Evolutionary conservation across 1,140 invertebrate species (phyloP).

Genomic region (Heliconius himera): DNA sequence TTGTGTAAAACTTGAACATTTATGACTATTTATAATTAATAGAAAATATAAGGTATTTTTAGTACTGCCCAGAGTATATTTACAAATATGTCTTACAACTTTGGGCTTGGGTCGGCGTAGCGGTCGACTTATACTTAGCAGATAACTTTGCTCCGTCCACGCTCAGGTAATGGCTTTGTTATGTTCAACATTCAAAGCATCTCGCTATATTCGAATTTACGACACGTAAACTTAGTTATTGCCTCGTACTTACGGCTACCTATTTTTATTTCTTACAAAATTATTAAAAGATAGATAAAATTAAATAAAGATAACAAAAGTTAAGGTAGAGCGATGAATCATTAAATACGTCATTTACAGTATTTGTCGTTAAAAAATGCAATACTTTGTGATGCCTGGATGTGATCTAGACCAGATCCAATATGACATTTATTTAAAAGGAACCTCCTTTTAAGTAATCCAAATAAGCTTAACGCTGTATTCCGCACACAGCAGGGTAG

Average conservation of each 20-base stretch:
- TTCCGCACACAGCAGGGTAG: no score
- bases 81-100: background rate
- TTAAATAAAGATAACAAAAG: background rate
- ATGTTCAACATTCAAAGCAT: slow-evolving; percentile 14
- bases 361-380: no score
- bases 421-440: no score
- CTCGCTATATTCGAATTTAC: background rate
- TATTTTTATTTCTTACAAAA: no score
- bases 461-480: no score
- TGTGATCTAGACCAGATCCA: no score
- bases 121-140: slow-evolving; percentile 16
- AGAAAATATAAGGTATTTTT: background rate
- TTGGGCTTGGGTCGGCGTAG: background rate
- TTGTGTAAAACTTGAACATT: no score
- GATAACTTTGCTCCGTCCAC: slow-evolving; percentile 18
- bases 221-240: background rate
- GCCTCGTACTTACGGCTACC: background rate
- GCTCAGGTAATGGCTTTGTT: slow-evolving; percentile 22
- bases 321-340: no score
- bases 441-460: no score
- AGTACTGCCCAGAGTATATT: background rate
- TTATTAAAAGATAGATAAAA: background rate
- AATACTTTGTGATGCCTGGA: no score
- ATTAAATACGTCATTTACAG: no score
- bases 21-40: no score